phyloP scores from a whole-genome alignment of 2,888 invertebrate genomes.

The Exephanes ischioxanthus region DNA sequence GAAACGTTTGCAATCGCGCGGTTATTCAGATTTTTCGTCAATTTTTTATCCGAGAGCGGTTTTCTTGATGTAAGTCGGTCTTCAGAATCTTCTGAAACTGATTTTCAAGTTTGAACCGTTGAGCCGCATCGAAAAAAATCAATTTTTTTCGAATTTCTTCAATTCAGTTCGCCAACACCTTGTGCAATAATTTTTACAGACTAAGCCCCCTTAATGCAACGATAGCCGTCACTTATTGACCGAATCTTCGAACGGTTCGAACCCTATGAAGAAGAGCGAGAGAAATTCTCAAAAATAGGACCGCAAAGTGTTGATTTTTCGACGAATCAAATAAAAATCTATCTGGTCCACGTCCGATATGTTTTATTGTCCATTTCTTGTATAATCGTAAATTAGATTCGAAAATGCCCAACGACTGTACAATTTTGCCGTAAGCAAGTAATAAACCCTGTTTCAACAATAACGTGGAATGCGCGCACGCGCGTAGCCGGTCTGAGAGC shows the following conservation, averaged over 20 bases:
- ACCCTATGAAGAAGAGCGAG: no score
- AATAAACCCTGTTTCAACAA: conserved; percentile 1
- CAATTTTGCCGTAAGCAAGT: not conserved
- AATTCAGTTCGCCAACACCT: not conserved
- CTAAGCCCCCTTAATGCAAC: no score
- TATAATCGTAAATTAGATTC: not conserved
- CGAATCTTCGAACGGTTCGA: no score
- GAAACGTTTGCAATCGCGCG: not conserved
- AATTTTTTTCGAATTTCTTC: not conserved
- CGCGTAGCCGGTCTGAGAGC: not conserved
- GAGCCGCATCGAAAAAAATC: no score
- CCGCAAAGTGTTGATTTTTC: no score
- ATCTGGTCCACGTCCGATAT: no score
- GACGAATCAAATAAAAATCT: no score
- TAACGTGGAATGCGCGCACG: not conserved
- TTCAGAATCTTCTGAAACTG: not conserved
- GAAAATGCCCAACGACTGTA: not conserved
- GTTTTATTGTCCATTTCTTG: no score
- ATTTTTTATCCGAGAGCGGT: not conserved
- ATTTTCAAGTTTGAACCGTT: not conserved
- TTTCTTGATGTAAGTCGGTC: not conserved
- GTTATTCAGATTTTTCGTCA: not conserved
- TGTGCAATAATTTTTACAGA: not conserved
- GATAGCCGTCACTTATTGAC: no score
- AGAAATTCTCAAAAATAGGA: no score